These are phyloP conservation scores for Pluvianellus socialis DNA, from an alignment of 2,113 vertebrate species.

Conservation along the genomic window DNA sequence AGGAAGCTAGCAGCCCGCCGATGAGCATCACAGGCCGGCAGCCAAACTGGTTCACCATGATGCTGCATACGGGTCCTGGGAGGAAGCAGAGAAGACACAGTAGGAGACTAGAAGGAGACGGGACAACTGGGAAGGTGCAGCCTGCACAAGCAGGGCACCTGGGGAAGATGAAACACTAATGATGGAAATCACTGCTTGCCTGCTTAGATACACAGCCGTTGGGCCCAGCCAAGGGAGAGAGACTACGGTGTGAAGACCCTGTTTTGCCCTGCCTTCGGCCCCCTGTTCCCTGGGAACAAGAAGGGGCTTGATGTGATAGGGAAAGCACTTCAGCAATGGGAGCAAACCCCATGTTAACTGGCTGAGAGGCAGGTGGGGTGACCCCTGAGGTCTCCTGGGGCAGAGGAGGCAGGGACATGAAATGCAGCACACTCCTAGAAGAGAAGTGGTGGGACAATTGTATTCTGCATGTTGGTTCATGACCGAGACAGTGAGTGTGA, in stretches of 20 bases:
- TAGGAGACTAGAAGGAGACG: not conserved
- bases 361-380: not conserved
- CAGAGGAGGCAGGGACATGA: not conserved
- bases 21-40: conserved; percentile 80
- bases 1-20: conserved; percentile 74
- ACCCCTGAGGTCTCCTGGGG: not conserved
- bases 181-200: not conserved
- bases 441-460: not conserved
- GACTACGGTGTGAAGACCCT: not conserved
- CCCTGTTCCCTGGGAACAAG: not conserved
- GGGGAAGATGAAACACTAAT: not conserved
- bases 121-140: not conserved
- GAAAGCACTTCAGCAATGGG: not conserved
- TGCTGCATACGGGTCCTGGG: conserved; percentile 77
- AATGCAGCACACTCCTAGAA: not conserved
- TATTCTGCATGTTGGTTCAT: not conserved
- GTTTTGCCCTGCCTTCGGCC: not conserved
- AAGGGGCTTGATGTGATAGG: not conserved
- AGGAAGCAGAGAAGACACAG: not conserved
- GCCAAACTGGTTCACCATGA: conserved; percentile 80
- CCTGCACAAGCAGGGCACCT: not conserved
- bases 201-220: not conserved
- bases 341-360: not conserved
- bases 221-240: not conserved
- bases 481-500: not conserved